These are phyloP conservation scores for Heterotis niloticus DNA, from an alignment of 2,113 vertebrate genomes.

Conservation along the genomic window DNA sequence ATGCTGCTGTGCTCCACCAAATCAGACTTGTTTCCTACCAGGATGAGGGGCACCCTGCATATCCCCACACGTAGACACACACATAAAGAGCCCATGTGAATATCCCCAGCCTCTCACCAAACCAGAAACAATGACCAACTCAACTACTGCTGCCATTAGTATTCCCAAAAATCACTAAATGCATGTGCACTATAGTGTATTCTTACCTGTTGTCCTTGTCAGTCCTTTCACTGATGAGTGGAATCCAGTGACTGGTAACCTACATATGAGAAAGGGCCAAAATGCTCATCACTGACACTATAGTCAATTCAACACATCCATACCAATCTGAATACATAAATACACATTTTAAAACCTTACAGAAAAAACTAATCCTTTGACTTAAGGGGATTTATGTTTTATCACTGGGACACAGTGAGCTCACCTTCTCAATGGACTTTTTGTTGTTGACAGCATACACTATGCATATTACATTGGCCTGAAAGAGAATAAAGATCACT, in stretches of 20 bases:
- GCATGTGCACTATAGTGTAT: background rate
- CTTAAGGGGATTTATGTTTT: background rate
- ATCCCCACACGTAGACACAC: background rate
- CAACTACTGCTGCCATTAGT: background rate
- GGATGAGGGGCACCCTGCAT: conserved; percentile 82
- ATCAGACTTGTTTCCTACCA: conserved; percentile 97
- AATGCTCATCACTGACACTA: too few species aligned
- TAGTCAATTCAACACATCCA: too few species aligned
- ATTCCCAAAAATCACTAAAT: background rate
- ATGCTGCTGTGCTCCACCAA: conserved; percentile 97
- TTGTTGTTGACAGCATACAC: conserved; percentile 98
- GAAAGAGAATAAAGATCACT: conserved; percentile 45
- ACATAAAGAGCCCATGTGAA: background rate
- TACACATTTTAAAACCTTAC: background rate
- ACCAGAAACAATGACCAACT: too few species aligned
- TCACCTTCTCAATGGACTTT: conserved; percentile 96
- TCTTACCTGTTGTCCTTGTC: conserved; percentile 97
- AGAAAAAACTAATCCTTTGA: background rate
- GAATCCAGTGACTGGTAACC: conserved; percentile 98
- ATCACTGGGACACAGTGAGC: background rate
- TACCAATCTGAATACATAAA: background rate
- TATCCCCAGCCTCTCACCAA: too few species aligned
- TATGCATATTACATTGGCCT: conserved; percentile 99
- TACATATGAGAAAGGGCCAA: conserved; percentile 42
- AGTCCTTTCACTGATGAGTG: conserved; percentile 93